These are phyloP conservation scores for Phania funesta DNA, from an alignment of 2,888 invertebrate species.

Conservation along the genomic window DNA sequence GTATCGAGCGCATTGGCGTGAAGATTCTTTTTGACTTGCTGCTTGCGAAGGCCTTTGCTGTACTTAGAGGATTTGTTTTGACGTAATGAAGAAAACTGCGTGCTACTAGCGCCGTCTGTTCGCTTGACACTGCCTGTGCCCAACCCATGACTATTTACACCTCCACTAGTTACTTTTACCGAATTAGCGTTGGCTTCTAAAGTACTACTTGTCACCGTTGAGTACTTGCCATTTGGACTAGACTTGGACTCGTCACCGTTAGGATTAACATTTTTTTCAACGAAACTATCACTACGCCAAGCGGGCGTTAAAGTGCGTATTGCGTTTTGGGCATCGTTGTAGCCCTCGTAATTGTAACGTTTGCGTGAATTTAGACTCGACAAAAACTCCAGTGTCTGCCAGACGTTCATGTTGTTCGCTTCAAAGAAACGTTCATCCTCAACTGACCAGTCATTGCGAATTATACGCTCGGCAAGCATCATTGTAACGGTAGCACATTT, in stretches of 20 bases:
- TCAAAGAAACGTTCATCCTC: conserved; percentile 75
- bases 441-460: conserved; percentile 78
- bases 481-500: conserved; percentile 76
- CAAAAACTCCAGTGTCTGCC: conserved; percentile 79
- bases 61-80: too few species aligned
- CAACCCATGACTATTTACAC: conserved; percentile 1
- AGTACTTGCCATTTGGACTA: conserved; percentile 35
- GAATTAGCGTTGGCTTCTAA: conserved; percentile 63
- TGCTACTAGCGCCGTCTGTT: neutral
- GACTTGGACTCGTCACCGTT: conserved; percentile 44
- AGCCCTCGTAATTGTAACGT: conserved; percentile 78
- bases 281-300: conserved; percentile 76
- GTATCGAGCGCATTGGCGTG: conserved; percentile 65
- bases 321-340: conserved; percentile 74
- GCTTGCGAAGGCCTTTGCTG: neutral
- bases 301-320: conserved; percentile 75
- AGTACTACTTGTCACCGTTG: conserved; percentile 27
- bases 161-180: conserved; percentile 46
- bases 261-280: conserved; percentile 71
- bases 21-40: conserved; percentile 2
- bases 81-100: too few species aligned
- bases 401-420: conserved; percentile 78
- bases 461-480: conserved; percentile 76
- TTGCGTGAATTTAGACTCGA: conserved; percentile 75
- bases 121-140: neutral